Evolutionary conservation across 2,888 invertebrate genomes (phyloP).

Genomic region (Charanyca ferruginea): DNA sequence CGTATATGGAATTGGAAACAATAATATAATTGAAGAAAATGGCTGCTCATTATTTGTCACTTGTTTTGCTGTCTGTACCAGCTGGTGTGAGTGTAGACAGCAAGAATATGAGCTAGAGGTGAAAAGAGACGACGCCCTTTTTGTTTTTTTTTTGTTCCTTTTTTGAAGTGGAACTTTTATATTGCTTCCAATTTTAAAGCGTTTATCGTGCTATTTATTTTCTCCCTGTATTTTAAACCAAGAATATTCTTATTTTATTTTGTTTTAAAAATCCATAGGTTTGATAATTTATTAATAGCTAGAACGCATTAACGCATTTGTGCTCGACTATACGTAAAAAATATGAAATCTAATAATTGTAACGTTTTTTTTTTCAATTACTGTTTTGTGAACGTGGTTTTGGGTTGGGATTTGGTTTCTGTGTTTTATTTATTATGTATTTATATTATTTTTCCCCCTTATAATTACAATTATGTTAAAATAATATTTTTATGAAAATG

Average conservation of each 20-base stretch:
- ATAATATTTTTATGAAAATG: neutral
- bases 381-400: constrained; percentile 84
- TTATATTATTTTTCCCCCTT: constrained; percentile 45
- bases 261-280: constrained; percentile 1
- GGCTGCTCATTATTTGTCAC: too few relatives aligned
- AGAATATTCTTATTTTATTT: neutral
- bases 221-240: too few relatives aligned
- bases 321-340: constrained; percentile 71
- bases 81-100: neutral
- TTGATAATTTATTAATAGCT: neutral
- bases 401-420: constrained; percentile 88
- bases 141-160: neutral
- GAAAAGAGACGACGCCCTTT: neutral
- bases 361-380: constrained; percentile 71
- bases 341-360: constrained; percentile 61
- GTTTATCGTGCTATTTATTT: neutral
- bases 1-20: too few relatives aligned
- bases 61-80: neutral
- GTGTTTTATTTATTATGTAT: constrained; percentile 68
- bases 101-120: too few relatives aligned
- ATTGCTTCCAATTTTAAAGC: neutral
- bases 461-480: neutral
- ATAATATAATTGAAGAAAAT: too few relatives aligned
- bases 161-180: neutral
- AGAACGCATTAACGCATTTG: constrained; percentile 60